Evolutionary conservation across 2,797 vertebrate species (phyloP), one percentile per base, ranked within the genome.

Genomic region (Amazona ochrocephala): DNA sequence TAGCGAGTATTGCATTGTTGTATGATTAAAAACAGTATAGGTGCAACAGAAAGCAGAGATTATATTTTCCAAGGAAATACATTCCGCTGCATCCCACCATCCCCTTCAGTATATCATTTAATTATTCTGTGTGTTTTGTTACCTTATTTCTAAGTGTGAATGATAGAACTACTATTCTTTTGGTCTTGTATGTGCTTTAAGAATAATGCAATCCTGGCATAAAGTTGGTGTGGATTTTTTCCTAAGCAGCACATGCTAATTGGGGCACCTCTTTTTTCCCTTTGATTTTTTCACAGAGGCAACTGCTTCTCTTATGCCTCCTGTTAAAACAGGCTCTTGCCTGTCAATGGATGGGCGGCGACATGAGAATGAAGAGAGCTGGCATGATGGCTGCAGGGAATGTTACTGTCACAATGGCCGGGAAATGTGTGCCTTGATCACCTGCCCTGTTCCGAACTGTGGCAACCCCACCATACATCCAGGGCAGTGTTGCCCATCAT

Each of bases 321-420:
- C 98, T 1, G 85, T 98, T 74, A 98, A 98, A 93, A 96, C 97
- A 34, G 98, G 98, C 90, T 98, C 98, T 4, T 99, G 99, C 94
- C 97, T 99, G 81, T 99, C 98, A 58, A 98, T 99, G 98, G 98
- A 99, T 26, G 99, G 99, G 48, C 98, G 97, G 41, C 98, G 98
- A 48, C 98, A 99, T 7, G 98, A 98, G 93, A 98, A 98, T 3
- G 98, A 98, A 67, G 98, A 99, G 87, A 99, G 97, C 87, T 99
- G 99, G 99, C 98, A 99, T 3, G 98, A 99, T 14, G 98, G 99
- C 79, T 99, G 99, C 97, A 98, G 99, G n/a, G 98, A 99, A 16
- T 99, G 99, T 90, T 99, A 98, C 96, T 99, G 99, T 81, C 98
- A 98, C 87, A 98, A 95, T 0, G 98, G 98, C 39, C 97, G 98